These are phyloP conservation scores for Mus pahari DNA, from an alignment of 2,113 vertebrate genomes.

Conservation along the genomic window DNA sequence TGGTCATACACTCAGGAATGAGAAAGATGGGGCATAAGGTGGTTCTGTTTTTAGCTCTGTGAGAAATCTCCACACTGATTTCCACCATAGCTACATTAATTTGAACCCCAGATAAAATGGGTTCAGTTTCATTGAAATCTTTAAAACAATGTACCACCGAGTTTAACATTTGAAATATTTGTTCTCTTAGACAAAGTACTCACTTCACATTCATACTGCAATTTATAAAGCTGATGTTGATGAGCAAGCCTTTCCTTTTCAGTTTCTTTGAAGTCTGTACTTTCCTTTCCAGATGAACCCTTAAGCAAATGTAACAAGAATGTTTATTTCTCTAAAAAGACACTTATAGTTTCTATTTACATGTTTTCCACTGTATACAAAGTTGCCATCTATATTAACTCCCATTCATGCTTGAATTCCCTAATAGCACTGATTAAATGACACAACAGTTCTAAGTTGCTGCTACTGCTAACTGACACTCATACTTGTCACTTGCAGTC, in stretches of 20 bases:
- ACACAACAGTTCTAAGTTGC: not conserved
- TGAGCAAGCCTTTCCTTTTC: slow-evolving; percentile 67
- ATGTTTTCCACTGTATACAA: not conserved
- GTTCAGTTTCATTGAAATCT: not conserved
- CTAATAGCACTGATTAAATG: not conserved
- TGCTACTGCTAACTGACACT: not conserved
- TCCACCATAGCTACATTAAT: not conserved
- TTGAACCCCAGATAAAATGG: not conserved
- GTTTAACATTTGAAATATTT: slow-evolving; percentile 1
- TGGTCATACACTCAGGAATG: not conserved
- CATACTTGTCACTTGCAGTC: not conserved
- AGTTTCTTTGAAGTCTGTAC: slow-evolving; percentile 61
- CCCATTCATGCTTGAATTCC: slow-evolving; percentile 3
- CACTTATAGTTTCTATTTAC: not conserved
- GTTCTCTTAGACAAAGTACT: slow-evolving; percentile 56
- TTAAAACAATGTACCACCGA: not conserved
- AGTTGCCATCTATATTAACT: not conserved
- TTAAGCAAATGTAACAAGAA: slow-evolving; percentile 58
- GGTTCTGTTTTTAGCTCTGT: not conserved
- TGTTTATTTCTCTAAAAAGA: slow-evolving; percentile 45
- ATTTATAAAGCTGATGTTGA: slow-evolving; percentile 73
- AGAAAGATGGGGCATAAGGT: not conserved
- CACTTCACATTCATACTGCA: slow-evolving; percentile 79
- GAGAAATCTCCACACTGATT: not conserved
- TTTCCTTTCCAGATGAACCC: slow-evolving; percentile 65